Evolutionary conservation across 2,888 invertebrate genomes (phyloP), one percentile per base, ranked within the genome.

Genomic region (Sesamia inferens): DNA sequence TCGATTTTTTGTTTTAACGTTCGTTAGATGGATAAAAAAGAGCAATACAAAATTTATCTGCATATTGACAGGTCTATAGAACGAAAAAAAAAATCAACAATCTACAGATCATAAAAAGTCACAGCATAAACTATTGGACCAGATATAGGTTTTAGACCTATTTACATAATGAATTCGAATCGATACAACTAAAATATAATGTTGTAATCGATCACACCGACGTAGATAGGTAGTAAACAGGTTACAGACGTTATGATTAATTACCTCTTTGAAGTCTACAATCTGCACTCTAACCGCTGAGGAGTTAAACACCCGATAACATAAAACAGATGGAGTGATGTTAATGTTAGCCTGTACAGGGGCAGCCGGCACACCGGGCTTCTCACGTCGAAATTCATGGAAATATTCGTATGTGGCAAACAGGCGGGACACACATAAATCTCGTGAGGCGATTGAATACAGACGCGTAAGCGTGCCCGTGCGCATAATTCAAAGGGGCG

Each of bases 401-500:
- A 94, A 94, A 90, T 90, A 92, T 93, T 93, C 91, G 92, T 92
- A 93, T 92, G 93, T 92, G 89, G 85, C 86, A 81, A 88, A 88
- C 90, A 85, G 88, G 89, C 90, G 88, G 91, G 90, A 90, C 92
- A 89, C 88, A 93, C 92, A 94, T 94, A 94, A 95, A 94, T 95
- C 93, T 93, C 87, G 88, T 78, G 87, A 90, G 91, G 91, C 92
- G 92, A 95, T 94, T 94, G 93, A 95, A 94, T 91, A 89, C 94
- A 94, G 93, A 94, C 93, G 92, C 89, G 91, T 92, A 92, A 93
- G 93, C 92, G 93, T 94, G 94, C 93, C 89, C 91, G 88, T 90
- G 93, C 94, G 95, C 95, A 96, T 96, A 95, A 94, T 95, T 95
- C 94, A 94, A 94, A 93, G 92, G 93, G 93, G 93, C 95, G 94